Conservation (phyloP, 2,888 invertebrate genomes). For the Vandiemenella viatica region DNA sequence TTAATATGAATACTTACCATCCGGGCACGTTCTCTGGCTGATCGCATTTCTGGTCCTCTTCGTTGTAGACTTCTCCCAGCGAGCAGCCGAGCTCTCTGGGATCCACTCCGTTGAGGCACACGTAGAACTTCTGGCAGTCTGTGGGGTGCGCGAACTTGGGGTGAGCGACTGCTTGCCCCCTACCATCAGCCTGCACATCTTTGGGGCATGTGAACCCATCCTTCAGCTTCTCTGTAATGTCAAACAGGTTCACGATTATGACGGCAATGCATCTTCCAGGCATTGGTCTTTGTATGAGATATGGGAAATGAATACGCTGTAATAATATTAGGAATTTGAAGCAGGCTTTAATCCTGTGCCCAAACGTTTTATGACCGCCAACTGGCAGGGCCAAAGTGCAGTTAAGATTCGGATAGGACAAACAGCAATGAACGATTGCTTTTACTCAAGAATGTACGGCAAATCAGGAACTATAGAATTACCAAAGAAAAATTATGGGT, state of each 20-base stretch:
- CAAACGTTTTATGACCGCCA: too few species aligned
- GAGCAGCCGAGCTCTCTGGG: conserved; percentile 79
- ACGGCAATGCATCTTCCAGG: too few species aligned
- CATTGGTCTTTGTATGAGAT: not conserved
- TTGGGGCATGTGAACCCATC: conserved; percentile 79
- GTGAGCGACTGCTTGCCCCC: conserved; percentile 61
- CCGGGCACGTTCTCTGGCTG: conserved; percentile 80
- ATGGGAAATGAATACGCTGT: not conserved
- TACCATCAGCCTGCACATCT: conserved; percentile 43
- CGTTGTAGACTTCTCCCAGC: conserved; percentile 83
- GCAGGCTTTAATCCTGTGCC: too few species aligned
- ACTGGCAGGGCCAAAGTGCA: too few species aligned
- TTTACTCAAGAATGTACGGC: too few species aligned
- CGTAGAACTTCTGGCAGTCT: conserved; percentile 85
- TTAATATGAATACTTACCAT: too few species aligned
- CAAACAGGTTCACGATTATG: too few species aligned
- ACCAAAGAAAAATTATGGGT: too few species aligned
- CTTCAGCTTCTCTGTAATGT: conserved; percentile 48
- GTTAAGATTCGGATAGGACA: too few species aligned
- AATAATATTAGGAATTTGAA: too few species aligned
- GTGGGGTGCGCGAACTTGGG: conserved; percentile 73
- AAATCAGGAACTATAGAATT: too few species aligned
- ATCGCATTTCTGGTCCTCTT: conserved; percentile 68
- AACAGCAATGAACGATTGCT: too few species aligned
- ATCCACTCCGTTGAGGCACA: conserved; percentile 70